Base-by-base conservation (phyloP, 2,113 vertebrate species). In the Ondatra zibethicus region DNA sequence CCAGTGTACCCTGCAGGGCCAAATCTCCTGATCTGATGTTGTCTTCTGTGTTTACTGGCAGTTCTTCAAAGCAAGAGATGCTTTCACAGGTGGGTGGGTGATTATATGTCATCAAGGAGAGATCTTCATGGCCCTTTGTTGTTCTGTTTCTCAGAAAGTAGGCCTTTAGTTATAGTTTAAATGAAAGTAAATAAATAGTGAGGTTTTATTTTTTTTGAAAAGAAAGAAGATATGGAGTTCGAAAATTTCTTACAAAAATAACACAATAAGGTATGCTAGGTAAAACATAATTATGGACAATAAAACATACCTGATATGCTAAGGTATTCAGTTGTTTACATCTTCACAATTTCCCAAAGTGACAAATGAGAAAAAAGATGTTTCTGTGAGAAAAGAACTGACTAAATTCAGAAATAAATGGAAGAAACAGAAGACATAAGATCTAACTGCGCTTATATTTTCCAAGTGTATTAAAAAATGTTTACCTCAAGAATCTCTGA, bases 31-130 rank as follows among this genome's bases (percentile, higher is more conserved):
- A 72, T 92, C 82, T 86, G 31, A 25, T 47, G 3, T 9, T 94
- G 42, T 87, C 31, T 19, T 66, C 78, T 92, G 33, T 27, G 33
- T 80, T 78, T 21, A 0, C 42, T 65, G 70, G 63, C 47, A 42
- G 39, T 42, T 68, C 65, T 95, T 89, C 63, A 92, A 72, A 65
- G 45, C 93, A 92, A 85, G 92, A 96, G 96, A 88, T 82, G 31
- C 14, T 73, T 4, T 77, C 70, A 86, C 42, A 92, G 36, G 58
- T 88, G 80, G 50, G 65, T 5, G 29, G n/a, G n/a, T 19, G 33
- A 55, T 52, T n/a, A 47, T 3, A 50, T n/a, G 50, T 90, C 47
- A 75, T 0, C 3, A 42, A 93, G 0, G 13, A 92, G 96, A 65
- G 39, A 52, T 78, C 88, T 91, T 45, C 58, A 4, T 17, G 47